Evolutionary conservation across 2,888 invertebrate species (phyloP), one percentile per base, ranked within the genome.

Genomic region (Drosophila macrospina): DNA sequence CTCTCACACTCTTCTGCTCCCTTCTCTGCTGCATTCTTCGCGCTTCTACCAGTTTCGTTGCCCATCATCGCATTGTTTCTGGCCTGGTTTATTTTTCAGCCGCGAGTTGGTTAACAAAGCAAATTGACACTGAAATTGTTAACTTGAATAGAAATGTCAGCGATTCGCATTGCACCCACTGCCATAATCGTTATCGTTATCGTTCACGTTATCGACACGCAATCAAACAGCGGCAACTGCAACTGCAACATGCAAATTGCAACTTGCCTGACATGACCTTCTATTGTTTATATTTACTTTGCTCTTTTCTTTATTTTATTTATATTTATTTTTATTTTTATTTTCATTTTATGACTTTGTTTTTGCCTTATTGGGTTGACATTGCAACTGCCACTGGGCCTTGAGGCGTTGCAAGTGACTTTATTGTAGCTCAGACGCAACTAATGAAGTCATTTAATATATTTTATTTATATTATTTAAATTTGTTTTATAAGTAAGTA

Each of bases 131-230:
- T 64, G 64, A 64, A 64, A 28, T 54, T 56, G 54, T 28, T 32
- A 11, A 42, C 56, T 50, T 37, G 39, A 37, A 75, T 76, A 75
- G 70, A 76, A 75, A 74, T 79, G 75, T 75, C 75, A 79, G 57
- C 37, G 30, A 11, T 34, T 20, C 20, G 8, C 37, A 10, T 37
- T 15, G 24, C 44, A 16, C 10, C n/a, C 13, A 37, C 56, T 34
- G 64, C 37, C 48, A 48, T 72, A 42, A 62, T 59, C 48, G 67
- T 74, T 64, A 65, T 74, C 66, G 68, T 57, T 48, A 57, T 55
- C 55, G 56, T 57, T 48, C 54, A 51, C 55, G 56, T 66, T 45
- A 73, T 69, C 59, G 45, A 51, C 78, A 78, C 61, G 65, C 61
- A 45, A 59, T 42, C 47, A 55, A 13, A 24, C 47, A 55, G 16